Evolutionary conservation across 2,888 invertebrate genomes (phyloP).

Genomic region (Euspilapteryx auroguttella): DNA sequence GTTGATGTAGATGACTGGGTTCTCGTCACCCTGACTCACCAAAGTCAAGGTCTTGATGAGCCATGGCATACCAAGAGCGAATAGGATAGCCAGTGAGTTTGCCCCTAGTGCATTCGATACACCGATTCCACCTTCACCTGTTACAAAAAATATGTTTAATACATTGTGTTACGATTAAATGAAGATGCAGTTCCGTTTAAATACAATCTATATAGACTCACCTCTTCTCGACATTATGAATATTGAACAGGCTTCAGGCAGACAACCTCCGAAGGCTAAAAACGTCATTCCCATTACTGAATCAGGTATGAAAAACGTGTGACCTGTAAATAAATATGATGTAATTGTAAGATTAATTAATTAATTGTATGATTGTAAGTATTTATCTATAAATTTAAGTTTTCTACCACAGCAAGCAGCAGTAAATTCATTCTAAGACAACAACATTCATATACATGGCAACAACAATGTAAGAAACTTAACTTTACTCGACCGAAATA

Average conservation of each 20-base stretch:
- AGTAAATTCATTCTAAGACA: no score
- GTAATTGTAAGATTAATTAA: no score
- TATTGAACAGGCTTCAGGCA: constrained; percentile 81
- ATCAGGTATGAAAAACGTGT: constrained; percentile 79
- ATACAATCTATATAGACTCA: no score
- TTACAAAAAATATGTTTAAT: constrained; percentile 16
- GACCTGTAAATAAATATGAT: constrained; percentile 63
- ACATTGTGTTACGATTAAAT: constrained; percentile 4
- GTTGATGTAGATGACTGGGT: constrained; percentile 65
- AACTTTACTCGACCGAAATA: no score
- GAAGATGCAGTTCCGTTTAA: constrained; percentile 2
- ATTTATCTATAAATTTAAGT: no score
- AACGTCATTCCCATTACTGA: constrained; percentile 92
- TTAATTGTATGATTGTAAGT: no score
- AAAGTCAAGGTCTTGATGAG: constrained; percentile 70
- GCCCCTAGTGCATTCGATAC: constrained; percentile 86
- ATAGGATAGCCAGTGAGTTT: constrained; percentile 81
- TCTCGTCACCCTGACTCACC: constrained; percentile 39
- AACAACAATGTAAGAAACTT: no score
- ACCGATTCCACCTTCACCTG: constrained; percentile 84
- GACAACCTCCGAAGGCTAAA: constrained; percentile 85
- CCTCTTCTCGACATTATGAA: constrained; percentile 85
- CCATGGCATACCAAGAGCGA: constrained; percentile 86
- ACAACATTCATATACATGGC: no score
- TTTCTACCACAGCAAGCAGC: no score